Evolutionary conservation across 2,113 vertebrate genomes (phyloP), one percentile per base, ranked within the genome.

Genomic region (Pungitius pungitius): DNA sequence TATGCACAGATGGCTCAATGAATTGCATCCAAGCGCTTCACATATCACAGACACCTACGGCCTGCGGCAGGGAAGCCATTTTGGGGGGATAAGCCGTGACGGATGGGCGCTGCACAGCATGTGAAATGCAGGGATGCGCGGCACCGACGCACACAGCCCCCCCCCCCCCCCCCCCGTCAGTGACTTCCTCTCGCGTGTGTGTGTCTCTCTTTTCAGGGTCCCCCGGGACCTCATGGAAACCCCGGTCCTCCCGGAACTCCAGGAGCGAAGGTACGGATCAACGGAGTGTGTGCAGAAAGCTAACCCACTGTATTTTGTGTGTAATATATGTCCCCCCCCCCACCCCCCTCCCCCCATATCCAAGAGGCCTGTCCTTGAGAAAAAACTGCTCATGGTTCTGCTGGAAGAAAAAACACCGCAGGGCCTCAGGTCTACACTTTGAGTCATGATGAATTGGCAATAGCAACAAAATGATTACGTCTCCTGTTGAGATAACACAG

Each of bases 221-320:
- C 94, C 22, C 93, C 93, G 17, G 97, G 97, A 73, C 95, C 97
- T 47, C 95, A 97, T 17, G 97, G 97, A 91, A 98, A 95, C 70
- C 97, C 97, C 7, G 97, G 97, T 52, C 94, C 55, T 1, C 90
- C 96, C 3, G 97, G 97, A 15, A 85, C 90, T 30, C 86, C 95
- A 52, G 97, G 97, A 85, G 67, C 84, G 52, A 98, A 99, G 91
- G 97, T 99, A 89, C 87, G 20, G 54, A 56, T 45, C 11, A 49
- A 27, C n/a, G n/a, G n/a, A n/a, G n/a, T 35, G 10, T 3, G 7
- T n/a, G 63, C 8, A 22, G 54, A 49, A 27, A 58, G 30, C 13
- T 22, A 49, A 33, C n/a, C 52, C 17, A 30, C 22, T 57, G 7
- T 57, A 37, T 52, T 15, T 27, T 47, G 24, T 40, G 11, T 49